Evolutionary conservation across 2,113 vertebrate genomes (phyloP), one percentile per base, ranked within the genome.

Genomic region (Zosterops hypoxanthus): DNA sequence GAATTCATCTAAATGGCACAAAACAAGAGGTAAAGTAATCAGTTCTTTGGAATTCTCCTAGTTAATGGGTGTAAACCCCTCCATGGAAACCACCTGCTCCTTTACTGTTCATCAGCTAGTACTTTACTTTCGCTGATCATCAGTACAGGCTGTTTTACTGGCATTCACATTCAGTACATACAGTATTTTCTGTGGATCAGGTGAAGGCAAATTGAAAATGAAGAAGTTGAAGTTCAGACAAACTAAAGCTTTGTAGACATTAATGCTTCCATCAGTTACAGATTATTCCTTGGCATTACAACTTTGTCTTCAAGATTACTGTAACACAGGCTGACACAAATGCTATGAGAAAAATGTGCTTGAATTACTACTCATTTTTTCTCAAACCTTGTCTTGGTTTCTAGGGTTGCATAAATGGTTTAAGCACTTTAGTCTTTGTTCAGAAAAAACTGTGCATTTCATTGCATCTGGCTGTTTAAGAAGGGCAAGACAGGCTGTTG

Each of bases 21-120:
- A 97, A 96, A 55, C 98, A 16, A 98, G 98, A 99, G 99, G 99
- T 99, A 98, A 97, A 65, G 36, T 82, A 72, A 31, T 41, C 23
- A 42, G 5, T 56, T 91, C 34, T 84, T 52, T 82, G 29, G 19
- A 76, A 71, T 79, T 84, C 44, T 84, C 8, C 11, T 24, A n/a
- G 15, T 39, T 82, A 29, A 42, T 14, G 15, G 23, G 9, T 52
- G 20, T 36, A 75, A 86, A 55, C 4, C 8, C 6, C 12, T 59
- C 21, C 42, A 0, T 21, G 49, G 56, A 93, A 86, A 64, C 19
- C 17, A 34, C 6, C 11, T 83, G 18, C 24, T 75, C n/a, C 61
- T 77, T 7, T 88, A 9, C 24, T 82, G 23, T 52, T 79, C 21
- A 24, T 52, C 3, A 2, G 49, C 46, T 33, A 49, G 17, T 33